Evolutionary conservation across 2,888 invertebrate genomes (phyloP).

Genomic region (Hydroisotoma schaefferi): DNA sequence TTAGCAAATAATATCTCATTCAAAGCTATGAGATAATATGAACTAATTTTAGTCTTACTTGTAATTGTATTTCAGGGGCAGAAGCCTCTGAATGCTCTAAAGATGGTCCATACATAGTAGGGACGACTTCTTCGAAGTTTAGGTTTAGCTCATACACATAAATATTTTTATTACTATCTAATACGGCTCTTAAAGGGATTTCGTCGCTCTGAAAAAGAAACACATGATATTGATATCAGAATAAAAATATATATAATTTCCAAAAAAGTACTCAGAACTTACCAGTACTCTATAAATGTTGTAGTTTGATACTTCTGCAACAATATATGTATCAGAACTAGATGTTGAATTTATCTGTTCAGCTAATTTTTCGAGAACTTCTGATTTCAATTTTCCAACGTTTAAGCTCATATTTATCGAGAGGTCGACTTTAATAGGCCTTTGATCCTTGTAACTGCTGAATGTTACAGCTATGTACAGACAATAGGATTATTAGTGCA

Average conservation of each 20-base stretch:
- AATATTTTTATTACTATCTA: slow-evolving; percentile 17
- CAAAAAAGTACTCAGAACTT: slow-evolving; percentile 39
- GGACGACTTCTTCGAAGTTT: slow-evolving; percentile 35
- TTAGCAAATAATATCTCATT: too few relatives aligned
- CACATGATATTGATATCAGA: neutral
- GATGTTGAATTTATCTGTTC: slow-evolving; percentile 15
- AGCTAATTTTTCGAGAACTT: slow-evolving; percentile 54
- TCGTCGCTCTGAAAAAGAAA: slow-evolving; percentile 3
- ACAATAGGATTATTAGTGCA: neutral
- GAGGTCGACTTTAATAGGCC: slow-evolving; percentile 56
- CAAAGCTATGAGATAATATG: too few relatives aligned
- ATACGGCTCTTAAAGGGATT: neutral
- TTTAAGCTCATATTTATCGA: slow-evolving; percentile 60
- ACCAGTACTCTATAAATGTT: slow-evolving; percentile 60
- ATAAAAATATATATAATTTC: neutral
- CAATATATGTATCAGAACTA: slow-evolving; percentile 51
- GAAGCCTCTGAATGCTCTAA: too few relatives aligned
- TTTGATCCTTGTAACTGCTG: slow-evolving; percentile 54
- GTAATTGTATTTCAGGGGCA: too few relatives aligned
- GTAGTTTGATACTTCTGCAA: slow-evolving; percentile 61
- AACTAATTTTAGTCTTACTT: too few relatives aligned
- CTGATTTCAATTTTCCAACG: slow-evolving; percentile 58
- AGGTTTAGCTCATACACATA: slow-evolving; percentile 46
- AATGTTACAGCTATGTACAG: slow-evolving; percentile 56
- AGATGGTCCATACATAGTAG: neutral